These are phyloP conservation scores for Acanthosepion pharaonis DNA, from an alignment of 2,888 invertebrate species.

Conservation along the genomic window DNA sequence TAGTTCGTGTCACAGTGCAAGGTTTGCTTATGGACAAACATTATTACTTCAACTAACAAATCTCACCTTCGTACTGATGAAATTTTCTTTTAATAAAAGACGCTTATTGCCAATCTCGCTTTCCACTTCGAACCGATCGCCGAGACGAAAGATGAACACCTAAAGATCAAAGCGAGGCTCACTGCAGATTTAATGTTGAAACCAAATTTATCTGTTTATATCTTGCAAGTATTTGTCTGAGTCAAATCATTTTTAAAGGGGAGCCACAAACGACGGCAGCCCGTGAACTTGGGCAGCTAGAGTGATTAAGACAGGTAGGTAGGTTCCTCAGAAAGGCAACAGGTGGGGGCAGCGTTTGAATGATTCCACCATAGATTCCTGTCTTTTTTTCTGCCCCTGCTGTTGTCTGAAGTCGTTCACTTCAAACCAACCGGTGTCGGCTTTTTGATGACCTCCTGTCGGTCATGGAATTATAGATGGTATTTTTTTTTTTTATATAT, in stretches of 20 bases:
- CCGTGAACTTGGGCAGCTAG: neutral
- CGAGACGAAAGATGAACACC: neutral
- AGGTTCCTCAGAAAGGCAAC: neutral
- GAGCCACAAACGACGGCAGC: neutral
- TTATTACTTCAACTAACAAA: neutral
- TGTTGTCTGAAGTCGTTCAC: constrained; percentile 11
- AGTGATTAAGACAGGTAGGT: neutral
- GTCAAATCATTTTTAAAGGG: neutral
- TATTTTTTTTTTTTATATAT: neutral
- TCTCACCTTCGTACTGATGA: no score
- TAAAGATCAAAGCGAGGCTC: neutral
- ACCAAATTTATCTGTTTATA: neutral
- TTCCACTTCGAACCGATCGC: neutral
- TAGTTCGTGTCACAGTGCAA: neutral
- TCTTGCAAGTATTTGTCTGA: neutral
- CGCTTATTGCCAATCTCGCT: neutral
- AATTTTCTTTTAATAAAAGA: neutral
- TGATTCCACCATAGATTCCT: neutral
- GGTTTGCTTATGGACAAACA: neutral
- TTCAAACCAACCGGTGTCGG: neutral
- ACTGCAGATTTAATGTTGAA: neutral
- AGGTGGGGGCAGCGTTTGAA: neutral
- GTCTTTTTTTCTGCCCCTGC: neutral
- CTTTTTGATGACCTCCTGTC: constrained; percentile 33
- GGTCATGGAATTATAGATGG: neutral